Conservation (phyloP, 2,113 vertebrate species). For the Marcusenius ussheri region DNA sequence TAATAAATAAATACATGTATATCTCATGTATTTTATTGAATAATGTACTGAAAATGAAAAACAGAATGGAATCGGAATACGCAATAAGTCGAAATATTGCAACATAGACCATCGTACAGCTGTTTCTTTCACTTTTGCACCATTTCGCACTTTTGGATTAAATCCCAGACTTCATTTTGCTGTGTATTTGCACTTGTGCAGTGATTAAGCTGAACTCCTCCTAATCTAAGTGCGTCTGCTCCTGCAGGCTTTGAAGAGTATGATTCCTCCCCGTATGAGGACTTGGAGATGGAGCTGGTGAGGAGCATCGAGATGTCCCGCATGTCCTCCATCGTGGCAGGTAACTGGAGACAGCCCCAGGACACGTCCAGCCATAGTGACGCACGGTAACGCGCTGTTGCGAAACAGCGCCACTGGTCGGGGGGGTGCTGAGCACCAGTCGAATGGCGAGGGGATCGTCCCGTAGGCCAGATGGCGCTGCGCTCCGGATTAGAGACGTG, state of each 20-base stretch:
- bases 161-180: neutral
- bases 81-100: too few relatives aligned
- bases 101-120: neutral
- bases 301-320: conserved; percentile 63
- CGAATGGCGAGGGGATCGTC: neutral
- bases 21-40: neutral
- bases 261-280: conserved; percentile 69
- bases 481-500: neutral
- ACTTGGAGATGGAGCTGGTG: conserved; percentile 58
- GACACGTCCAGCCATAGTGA: neutral
- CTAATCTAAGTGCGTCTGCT: neutral
- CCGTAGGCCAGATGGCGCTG: neutral
- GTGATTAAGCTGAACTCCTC: too few relatives aligned
- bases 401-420: neutral
- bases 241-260: conserved; percentile 62
- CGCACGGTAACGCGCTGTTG: neutral
- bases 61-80: neutral
- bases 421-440: neutral
- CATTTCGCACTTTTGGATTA: neutral
- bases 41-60: neutral
- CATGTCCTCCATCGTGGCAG: conserved; percentile 61
- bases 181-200: neutral
- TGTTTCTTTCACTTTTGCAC: neutral
- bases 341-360: conserved; percentile 39
- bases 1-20: neutral